These are phyloP conservation scores for Enteromius thamalakanensis DNA, from an alignment of 2,797 vertebrate species.

Conservation along the genomic window DNA sequence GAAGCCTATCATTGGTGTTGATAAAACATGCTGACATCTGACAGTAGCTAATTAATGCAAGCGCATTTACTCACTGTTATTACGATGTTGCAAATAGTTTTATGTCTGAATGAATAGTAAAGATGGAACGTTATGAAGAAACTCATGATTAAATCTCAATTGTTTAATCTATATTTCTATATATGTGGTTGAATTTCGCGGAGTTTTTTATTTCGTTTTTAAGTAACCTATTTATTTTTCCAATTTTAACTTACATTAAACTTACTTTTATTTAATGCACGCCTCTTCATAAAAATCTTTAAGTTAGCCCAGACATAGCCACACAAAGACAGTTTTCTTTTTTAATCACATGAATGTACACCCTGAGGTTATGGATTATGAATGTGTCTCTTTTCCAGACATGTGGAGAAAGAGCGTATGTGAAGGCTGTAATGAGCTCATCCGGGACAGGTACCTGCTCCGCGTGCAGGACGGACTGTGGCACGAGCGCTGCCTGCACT, in stretches of 20 bases:
- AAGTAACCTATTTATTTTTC: background rate
- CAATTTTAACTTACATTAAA: background rate
- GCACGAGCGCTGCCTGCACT: conserved; percentile 92
- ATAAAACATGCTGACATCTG: background rate
- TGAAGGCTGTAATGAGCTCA: conserved; percentile 87
- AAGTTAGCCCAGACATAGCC: background rate
- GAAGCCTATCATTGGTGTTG: background rate
- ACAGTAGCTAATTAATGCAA: background rate
- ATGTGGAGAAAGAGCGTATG: conserved; percentile 82
- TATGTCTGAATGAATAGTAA: background rate
- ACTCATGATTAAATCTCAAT: background rate
- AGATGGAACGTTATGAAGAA: background rate
- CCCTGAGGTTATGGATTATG: background rate
- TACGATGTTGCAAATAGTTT: background rate
- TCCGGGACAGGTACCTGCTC: conserved; percentile 91
- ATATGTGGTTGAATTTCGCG: background rate
- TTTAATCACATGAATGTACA: background rate
- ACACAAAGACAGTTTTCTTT: background rate
- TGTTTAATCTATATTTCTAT: background rate
- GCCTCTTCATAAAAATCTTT: background rate
- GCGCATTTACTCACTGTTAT: background rate
- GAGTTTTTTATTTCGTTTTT: background rate
- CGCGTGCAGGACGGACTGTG: conserved; percentile 90
- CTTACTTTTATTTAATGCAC: background rate
- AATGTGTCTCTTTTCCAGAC: conserved; percentile 65